Evolutionary conservation across 2,888 invertebrate species (phyloP).

Genomic region (Bembecia ichneumoniformis): DNA sequence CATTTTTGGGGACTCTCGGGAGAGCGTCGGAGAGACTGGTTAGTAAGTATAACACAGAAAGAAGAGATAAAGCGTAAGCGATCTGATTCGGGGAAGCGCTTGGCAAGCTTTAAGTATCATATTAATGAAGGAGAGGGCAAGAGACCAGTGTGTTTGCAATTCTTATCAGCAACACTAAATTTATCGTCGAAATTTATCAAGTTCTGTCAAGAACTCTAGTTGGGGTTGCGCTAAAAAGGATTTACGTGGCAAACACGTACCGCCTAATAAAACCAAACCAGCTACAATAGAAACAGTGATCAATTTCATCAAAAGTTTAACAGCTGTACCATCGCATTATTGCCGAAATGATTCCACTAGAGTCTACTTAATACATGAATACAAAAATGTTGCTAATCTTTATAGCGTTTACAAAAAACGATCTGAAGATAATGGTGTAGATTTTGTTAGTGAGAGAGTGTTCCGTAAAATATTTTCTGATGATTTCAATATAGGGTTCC

Average conservation of each 20-base stretch:
- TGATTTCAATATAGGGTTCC: slow-evolving; percentile 15
- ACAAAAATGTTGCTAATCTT: too few relatives aligned
- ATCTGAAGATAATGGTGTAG: too few relatives aligned
- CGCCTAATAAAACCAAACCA: slow-evolving; percentile 1
- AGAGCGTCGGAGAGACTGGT: too few relatives aligned
- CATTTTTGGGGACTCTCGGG: too few relatives aligned
- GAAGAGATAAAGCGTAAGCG: too few relatives aligned
- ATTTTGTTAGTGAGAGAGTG: slow-evolving; percentile 9
- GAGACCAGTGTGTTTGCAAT: neutral
- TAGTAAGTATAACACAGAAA: too few relatives aligned
- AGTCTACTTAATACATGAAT: slow-evolving; percentile 8
- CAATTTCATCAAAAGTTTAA: slow-evolving; percentile 13
- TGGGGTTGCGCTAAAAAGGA: neutral
- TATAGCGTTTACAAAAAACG: too few relatives aligned
- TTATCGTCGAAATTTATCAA: slow-evolving; percentile 2
- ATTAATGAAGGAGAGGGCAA: slow-evolving; percentile 2
- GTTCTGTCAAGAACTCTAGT: slow-evolving; percentile 1
- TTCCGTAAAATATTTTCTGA: slow-evolving; percentile 13
- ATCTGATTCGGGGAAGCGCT: too few relatives aligned
- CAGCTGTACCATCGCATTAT: slow-evolving; percentile 16
- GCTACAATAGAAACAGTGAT: neutral
- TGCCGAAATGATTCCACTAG: slow-evolving; percentile 11
- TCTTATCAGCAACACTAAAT: neutral
- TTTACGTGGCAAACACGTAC: neutral
- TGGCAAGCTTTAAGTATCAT: neutral